Percentiles rank a stretch among this genome's conserved stretches.
These are phyloP conservation scores for Trichosurus vulpecula DNA, from an alignment of 2,797 vertebrate genomes.

Conservation along the genomic window DNA sequence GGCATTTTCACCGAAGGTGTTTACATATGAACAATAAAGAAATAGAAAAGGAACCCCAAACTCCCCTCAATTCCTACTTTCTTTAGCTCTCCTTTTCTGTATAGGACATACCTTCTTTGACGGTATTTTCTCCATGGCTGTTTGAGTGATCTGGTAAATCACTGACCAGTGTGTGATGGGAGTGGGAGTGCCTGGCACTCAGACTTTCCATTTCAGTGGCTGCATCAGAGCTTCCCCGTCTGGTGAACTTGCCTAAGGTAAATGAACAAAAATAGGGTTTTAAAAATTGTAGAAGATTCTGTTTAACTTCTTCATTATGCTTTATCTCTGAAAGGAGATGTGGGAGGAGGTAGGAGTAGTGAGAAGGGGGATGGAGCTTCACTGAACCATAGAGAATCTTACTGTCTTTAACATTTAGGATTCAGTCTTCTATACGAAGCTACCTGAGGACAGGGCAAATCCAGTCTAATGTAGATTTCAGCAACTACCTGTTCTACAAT, in stretches of 20 bases:
- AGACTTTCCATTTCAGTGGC: slow-evolving; percentile 95
- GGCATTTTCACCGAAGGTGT: slow-evolving; percentile 15
- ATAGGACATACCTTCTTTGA: slow-evolving; percentile 89
- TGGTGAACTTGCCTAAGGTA: slow-evolving; percentile 92
- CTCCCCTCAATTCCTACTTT: neutral
- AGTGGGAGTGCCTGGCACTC: slow-evolving; percentile 94
- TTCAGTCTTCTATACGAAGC: slow-evolving; percentile 44
- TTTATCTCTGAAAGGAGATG: neutral
- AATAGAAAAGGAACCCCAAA: slow-evolving; percentile 13
- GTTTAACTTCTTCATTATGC: neutral
- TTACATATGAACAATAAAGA: neutral
- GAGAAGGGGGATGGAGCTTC: neutral
- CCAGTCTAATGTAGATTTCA: slow-evolving; percentile 50
- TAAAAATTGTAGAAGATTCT: neutral
- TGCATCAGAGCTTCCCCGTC: slow-evolving; percentile 95
- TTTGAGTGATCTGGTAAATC: slow-evolving; percentile 96
- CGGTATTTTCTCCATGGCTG: slow-evolving; percentile 95
- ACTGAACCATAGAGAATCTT: neutral
- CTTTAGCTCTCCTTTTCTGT: neutral
- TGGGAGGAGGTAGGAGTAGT: neutral
- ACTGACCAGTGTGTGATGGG: slow-evolving; percentile 94
- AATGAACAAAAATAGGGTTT: neutral
- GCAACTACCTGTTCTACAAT: slow-evolving; percentile 39
- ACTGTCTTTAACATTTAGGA: neutral
- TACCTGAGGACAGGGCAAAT: slow-evolving; percentile 39